Evolutionary conservation across 2,113 vertebrate species (phyloP), one percentile per base, ranked within the genome.

Genomic region (Semnornis frantzii): DNA sequence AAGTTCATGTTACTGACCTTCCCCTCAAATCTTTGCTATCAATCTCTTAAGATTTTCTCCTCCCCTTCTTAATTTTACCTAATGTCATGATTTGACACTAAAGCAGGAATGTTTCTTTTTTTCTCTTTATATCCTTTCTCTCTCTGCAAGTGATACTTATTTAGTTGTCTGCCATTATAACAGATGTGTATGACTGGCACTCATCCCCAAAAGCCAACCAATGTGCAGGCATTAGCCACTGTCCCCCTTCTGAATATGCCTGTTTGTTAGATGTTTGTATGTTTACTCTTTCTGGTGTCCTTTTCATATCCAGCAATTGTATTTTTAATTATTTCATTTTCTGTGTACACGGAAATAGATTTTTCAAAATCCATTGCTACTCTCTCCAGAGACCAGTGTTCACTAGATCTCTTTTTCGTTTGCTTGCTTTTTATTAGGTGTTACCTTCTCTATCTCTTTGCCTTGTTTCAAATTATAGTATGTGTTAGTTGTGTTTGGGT

Each of bases 401-500:
- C 37, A 71, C 57, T 50, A 37, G 37, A 82, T 9, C 4, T 31
- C 8, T 39, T 37, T 37, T 34, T 44, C 78, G 30, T 18, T 20
- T n/a, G 6, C 55, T n/a, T 46, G 73, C 76, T 70, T 82, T 65
- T n/a, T 42, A 62, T 71, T 73, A 73, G 73, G 12, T 66, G 52
- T 89, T 91, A 71, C 76, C 37, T 93, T 92, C 48, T 78, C 42
- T 87, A 17, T 64, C 12, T 64, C 48, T 17, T 64, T 85, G 69
- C 30, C 33, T 83, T 85, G 10, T 87, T 95, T 82, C 75, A 80
- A 87, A 83, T 91, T 81, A 71, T 60, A 54, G 42, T 57, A 54
- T 83, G n/a, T 30, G 5, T 88, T 85, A 87, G 90, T 66, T 80
- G 42, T 83, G 48, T 72, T 91, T 90, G 82, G 69, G 90, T 81